Evolutionary conservation across 1,140 invertebrate species (phyloP).

Genomic region (Drosophila punjabiensis): DNA sequence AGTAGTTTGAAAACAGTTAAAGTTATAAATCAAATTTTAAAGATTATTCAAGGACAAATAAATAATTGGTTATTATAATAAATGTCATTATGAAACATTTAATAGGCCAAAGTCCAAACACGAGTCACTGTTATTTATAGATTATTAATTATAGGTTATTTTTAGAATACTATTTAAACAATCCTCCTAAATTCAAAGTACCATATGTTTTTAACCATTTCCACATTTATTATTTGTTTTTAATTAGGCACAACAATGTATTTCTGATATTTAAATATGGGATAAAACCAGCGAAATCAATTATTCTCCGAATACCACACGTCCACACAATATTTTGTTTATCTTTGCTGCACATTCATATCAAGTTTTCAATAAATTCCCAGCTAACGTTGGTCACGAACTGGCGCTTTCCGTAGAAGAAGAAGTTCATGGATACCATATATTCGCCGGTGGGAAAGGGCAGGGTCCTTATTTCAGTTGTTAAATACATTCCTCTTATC

Average conservation of each 20-base stretch:
- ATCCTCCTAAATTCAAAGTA: background rate
- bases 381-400: slow-evolving; percentile 12
- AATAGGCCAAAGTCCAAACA: background rate
- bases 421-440: background rate
- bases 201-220: background rate
- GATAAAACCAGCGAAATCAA: background rate
- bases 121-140: background rate
- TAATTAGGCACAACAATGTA: background rate
- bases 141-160: background rate
- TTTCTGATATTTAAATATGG: background rate
- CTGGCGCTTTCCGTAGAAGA: background rate
- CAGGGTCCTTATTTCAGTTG: background rate
- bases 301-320: background rate
- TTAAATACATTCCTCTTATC: slow-evolving; percentile 11
- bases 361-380: slow-evolving; percentile 8
- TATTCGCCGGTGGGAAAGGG: slow-evolving; percentile 20
- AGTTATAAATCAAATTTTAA: background rate
- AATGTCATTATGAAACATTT: background rate
- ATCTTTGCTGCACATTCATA: background rate
- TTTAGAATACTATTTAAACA: background rate
- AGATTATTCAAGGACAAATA: background rate
- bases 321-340: background rate
- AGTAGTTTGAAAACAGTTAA: background rate
- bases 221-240: background rate
- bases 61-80: background rate